phyloP scores from a whole-genome alignment of 2,113 vertebrate genomes.

The Sinocyclocheilus maitianheensis region DNA sequence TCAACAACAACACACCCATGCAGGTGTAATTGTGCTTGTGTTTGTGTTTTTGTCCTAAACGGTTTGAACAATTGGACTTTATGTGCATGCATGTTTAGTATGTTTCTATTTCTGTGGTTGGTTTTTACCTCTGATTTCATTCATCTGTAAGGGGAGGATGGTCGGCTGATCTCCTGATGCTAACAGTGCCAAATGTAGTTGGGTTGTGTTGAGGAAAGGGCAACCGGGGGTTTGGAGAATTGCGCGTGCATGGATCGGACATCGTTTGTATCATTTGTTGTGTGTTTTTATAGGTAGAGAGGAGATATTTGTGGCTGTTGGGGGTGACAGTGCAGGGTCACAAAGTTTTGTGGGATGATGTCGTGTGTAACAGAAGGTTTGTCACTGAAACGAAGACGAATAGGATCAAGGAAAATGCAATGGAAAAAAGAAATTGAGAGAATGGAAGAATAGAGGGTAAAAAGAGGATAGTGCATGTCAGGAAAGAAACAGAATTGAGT shows the following conservation, averaged over 20 bases:
- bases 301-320: constrained; percentile 40
- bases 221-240: constrained; percentile 57
- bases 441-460: constrained; percentile 34
- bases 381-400: constrained; percentile 44
- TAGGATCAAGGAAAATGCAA: neutral
- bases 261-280: neutral
- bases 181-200: neutral
- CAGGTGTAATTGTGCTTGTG: constrained; percentile 45
- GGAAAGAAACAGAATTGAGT: neutral
- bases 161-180: neutral
- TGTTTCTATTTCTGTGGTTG: constrained; percentile 4
- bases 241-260: neutral
- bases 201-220: neutral
- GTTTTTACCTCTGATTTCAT: constrained; percentile 70
- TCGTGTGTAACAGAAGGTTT: constrained; percentile 51
- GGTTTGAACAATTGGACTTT: neutral
- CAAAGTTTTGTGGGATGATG: neutral
- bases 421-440: constrained; percentile 15
- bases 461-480: constrained; percentile 18
- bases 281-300: constrained; percentile 8
- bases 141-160: constrained; percentile 58
- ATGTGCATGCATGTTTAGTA: constrained; percentile 31
- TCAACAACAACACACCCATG: constrained; percentile 51
- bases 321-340: constrained; percentile 27
- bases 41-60: constrained; percentile 33